Evolutionary conservation across 2,797 vertebrate species (phyloP).

Genomic region (Melanotaenia maccullochi): DNA sequence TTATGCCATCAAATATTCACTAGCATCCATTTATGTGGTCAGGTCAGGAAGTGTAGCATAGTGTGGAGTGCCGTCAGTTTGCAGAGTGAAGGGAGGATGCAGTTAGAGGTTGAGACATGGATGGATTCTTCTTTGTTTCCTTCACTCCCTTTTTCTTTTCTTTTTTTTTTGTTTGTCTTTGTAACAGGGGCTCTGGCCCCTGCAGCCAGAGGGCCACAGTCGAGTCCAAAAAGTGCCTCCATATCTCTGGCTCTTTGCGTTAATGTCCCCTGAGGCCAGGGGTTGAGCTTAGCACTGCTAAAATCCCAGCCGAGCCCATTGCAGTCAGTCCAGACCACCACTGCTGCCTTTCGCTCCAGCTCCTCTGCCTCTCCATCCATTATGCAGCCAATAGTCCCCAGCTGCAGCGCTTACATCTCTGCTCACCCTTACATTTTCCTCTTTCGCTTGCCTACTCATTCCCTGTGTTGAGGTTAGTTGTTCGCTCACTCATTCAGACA

Average conservation of each 20-base stretch:
- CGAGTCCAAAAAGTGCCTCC: slow-evolving; percentile 71
- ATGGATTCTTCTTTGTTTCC: slow-evolving; percentile 43
- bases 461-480: slow-evolving; percentile 35
- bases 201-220: slow-evolving; percentile 66
- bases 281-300: slow-evolving; percentile 43
- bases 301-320: slow-evolving; percentile 46
- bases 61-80: slow-evolving; percentile 30
- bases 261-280: slow-evolving; percentile 79
- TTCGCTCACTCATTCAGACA: slow-evolving; percentile 61
- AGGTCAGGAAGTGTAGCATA: slow-evolving; percentile 55
- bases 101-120: slow-evolving; percentile 26
- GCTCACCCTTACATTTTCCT: slow-evolving; percentile 49
- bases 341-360: slow-evolving; percentile 44
- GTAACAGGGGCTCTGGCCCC: slow-evolving; percentile 53
- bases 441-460: slow-evolving; percentile 39
- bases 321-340: slow-evolving; percentile 51
- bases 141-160: slow-evolving; percentile 45
- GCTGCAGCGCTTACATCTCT: slow-evolving; percentile 56
- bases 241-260: slow-evolving; percentile 74
- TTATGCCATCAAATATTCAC: slow-evolving; percentile 76
- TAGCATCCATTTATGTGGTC: slow-evolving; percentile 72
- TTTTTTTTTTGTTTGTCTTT: slow-evolving; percentile 42
- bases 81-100: slow-evolving; percentile 36
- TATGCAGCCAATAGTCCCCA: slow-evolving; percentile 71
- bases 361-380: slow-evolving; percentile 72